Conservation (phyloP, 2,888 invertebrate species). For the Dolichopus griseipennis region DNA sequence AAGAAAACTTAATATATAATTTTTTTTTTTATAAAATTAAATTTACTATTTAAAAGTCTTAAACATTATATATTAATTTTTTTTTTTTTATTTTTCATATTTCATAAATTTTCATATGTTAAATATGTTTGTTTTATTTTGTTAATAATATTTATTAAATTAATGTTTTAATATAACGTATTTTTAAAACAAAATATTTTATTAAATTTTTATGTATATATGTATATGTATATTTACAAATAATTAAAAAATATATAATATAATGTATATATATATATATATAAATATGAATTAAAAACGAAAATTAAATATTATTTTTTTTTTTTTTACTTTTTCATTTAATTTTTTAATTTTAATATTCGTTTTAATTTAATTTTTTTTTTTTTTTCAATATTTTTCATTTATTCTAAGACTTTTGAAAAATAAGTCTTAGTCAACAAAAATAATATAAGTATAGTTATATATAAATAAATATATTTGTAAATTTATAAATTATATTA, state of each 20-base stretch:
- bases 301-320: too few species aligned
- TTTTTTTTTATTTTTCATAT: not conserved
- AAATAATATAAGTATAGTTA: not conserved
- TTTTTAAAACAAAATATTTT: constrained; percentile 3
- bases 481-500: not conserved
- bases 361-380: too few species aligned
- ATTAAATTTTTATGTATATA: not conserved
- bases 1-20: not conserved
- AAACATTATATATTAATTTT: not conserved
- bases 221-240: not conserved
- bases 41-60: constrained; percentile 4
- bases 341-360: too few species aligned
- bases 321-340: too few species aligned
- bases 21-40: not conserved
- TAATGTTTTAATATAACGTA: not conserved
- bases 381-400: not conserved
- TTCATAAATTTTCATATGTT: not conserved
- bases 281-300: too few species aligned
- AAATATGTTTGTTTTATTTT: not conserved
- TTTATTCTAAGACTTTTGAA: not conserved
- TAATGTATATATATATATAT: too few species aligned
- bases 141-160: not conserved
- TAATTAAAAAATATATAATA: not conserved
- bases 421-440: not conserved
- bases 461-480: not conserved